phyloP scores from a whole-genome alignment of 2,113 vertebrate genomes.

The Pollachius pollachius region DNA sequence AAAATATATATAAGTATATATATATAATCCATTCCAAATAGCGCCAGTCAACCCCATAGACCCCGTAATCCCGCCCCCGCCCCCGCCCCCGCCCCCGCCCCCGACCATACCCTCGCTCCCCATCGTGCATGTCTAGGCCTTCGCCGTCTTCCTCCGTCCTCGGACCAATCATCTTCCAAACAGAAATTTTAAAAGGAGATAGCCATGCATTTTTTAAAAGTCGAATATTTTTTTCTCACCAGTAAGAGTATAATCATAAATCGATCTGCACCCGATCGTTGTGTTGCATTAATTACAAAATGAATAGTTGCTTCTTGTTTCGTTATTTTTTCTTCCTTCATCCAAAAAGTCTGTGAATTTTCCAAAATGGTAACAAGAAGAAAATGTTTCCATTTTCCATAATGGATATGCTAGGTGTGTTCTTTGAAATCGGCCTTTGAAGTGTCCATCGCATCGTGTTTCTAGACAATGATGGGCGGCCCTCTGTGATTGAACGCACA shows the following conservation, averaged over 20 bases:
- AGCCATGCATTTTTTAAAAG: background rate
- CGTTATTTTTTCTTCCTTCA: too few species aligned
- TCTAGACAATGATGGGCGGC: conserved; percentile 6
- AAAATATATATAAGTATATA: conserved; percentile 58
- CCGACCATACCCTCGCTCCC: background rate
- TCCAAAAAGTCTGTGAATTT: conserved; percentile 20
- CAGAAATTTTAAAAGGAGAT: background rate
- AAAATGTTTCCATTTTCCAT: conserved; percentile 9
- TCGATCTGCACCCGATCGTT: conserved; percentile 14
- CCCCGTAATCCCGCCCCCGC: conserved; percentile 17
- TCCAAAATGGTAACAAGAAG: conserved; percentile 22
- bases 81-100: conserved; percentile 24
- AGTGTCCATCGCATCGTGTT: conserved; percentile 3
- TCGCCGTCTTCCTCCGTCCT: conserved; percentile 17
- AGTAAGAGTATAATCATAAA: background rate
- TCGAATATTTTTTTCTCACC: conserved; percentile 2
- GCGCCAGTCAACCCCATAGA: conserved; percentile 48
- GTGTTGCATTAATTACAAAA: conserved; percentile 6
- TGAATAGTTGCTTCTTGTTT: too few species aligned
- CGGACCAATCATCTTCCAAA: conserved; percentile 20
- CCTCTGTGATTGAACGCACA: conserved; percentile 18
- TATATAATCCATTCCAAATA: conserved; percentile 67
- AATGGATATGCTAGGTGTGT: conserved; percentile 31
- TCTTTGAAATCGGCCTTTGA: conserved; percentile 24
- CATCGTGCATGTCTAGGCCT: background rate